A percentile compares a stretch with the other conserved stretches of the same genome.
Conservation (phyloP, 2,888 invertebrate genomes). For the Temnothorax ravouxi region DNA sequence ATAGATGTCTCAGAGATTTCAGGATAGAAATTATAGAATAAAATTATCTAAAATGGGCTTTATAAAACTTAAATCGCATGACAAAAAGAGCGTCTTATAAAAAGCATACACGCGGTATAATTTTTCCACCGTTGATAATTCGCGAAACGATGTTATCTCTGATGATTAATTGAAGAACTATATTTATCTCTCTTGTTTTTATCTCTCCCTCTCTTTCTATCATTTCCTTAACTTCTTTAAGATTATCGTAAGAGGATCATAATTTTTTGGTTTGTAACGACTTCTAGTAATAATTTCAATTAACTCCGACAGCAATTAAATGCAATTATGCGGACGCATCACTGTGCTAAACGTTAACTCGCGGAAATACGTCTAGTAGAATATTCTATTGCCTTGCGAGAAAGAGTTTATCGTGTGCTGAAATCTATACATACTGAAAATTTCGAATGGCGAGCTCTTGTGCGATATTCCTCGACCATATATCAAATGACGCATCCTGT, state of each 20-base stretch:
- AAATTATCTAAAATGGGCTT: background rate
- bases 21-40: no score
- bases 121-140: background rate
- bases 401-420: background rate
- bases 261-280: background rate
- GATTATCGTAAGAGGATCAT: background rate
- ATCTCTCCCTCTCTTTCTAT: background rate
- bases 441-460: background rate
- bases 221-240: background rate
- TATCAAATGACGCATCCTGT: background rate
- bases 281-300: conserved; percentile 13
- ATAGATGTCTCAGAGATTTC: no score
- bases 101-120: background rate
- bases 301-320: no score
- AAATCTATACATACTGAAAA: background rate
- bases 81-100: background rate
- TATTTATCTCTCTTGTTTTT: background rate
- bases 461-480: background rate
- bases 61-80: background rate
- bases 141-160: background rate
- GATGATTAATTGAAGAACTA: background rate
- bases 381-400: background rate
- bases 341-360: background rate
- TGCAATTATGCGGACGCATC: no score
- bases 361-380: background rate